Evolutionary conservation across 2,113 vertebrate genomes (phyloP), one percentile per base, ranked within the genome.

Genomic region (Lophotis ruficrista): DNA sequence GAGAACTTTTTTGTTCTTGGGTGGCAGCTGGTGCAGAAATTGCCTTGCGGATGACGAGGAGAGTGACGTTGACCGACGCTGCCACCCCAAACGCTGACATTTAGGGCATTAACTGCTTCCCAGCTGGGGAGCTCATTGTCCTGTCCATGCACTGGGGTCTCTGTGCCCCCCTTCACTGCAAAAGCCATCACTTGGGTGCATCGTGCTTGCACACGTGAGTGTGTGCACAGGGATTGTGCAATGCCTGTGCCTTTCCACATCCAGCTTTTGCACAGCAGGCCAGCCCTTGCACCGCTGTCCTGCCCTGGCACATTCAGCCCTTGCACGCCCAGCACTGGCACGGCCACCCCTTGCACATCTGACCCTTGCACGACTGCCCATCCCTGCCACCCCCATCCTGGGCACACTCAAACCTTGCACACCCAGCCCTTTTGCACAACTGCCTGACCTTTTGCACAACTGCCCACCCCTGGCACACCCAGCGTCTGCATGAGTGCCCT

Each of bases 121-220:
- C 12, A 18, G 3, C 35, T 5, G 1, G 11, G 6, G 2, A 4
- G 41, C 6, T 50, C 30, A 0, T 15, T 2, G 1, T 19, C 41
- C 51, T 9, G 13, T 2, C 21, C 21, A 0, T 3, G 17, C 9
- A 0, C 1, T 1, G 50, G 35, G 78, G 10, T 31, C 54, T 11
- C 37, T 10, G 51, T 6, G 19, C 43, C 50, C 68, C 51, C 35
- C 54, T 3, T 16, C 50, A 0, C 1, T 4, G 54, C 76, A 17
- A 19, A 54, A 11, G 54, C 5, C 4, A 30, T 57, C 4, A 1
- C 21, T 14, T 65, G 38, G 28, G 14, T 75, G 71, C 20, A 5
- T 14, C 4, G 4, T 15, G 38, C 12, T 51, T 7, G 35, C 38
- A 10, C 72, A 1, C 7, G 66, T 30, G 51, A 22, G 12, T 3